Conservation (phyloP, 2,113 vertebrate genomes). For the Lanius collurio region DNA sequence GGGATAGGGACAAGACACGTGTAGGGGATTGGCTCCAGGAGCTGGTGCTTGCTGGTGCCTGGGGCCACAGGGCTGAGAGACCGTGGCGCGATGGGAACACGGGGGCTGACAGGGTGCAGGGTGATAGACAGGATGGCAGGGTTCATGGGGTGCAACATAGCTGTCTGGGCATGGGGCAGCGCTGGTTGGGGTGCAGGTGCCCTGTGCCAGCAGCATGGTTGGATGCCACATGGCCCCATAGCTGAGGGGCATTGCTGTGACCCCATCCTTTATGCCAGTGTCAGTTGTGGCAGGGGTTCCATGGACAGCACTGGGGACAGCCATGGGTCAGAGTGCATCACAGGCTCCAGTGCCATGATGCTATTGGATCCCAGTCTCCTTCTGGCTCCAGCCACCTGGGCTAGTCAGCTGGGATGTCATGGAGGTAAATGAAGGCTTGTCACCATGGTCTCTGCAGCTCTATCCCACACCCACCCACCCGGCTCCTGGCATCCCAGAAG, state of each 20-base stretch:
- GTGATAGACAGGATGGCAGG: background rate
- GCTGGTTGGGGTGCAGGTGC: background rate
- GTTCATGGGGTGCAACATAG: background rate
- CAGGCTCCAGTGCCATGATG: fast-evolving
- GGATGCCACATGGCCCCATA: fast-evolving
- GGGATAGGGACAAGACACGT: fast-evolving
- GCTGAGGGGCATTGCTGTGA: background rate
- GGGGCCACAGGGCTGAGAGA: background rate
- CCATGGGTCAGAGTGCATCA: background rate
- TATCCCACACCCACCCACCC: background rate
- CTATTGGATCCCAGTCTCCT: background rate
- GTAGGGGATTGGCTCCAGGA: background rate
- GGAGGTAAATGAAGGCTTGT: background rate
- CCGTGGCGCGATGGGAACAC: fast-evolving
- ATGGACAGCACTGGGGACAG: background rate
- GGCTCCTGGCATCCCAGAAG: background rate
- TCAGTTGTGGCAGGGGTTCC: background rate
- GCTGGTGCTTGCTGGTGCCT: background rate
- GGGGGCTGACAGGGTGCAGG: background rate
- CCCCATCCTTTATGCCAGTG: background rate
- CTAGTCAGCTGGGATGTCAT: background rate
- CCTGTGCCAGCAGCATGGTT: fast-evolving
- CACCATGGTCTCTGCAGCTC: background rate
- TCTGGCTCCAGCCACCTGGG: background rate
- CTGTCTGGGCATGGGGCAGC: background rate